Percentiles rank a stretch among this genome's conserved stretches.
phyloP scores from a whole-genome alignment of 1,140 invertebrate genomes.

The Gonioctena quinquepunctata region DNA sequence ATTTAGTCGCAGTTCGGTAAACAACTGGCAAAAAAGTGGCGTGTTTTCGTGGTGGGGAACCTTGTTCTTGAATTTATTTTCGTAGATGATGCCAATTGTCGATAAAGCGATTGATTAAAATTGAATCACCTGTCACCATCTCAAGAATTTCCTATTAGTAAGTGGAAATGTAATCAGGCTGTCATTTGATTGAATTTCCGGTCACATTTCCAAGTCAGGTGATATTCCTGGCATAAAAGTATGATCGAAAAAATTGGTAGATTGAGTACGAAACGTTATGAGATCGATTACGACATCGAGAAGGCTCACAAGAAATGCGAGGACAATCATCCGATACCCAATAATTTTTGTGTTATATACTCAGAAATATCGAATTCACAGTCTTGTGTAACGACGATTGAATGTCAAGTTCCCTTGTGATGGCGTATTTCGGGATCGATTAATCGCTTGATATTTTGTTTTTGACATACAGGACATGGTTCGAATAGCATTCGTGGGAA shows the following conservation, averaged over 20 bases:
- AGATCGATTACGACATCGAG: no score
- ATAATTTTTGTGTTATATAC: no score
- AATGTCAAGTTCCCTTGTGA: slow-evolving; percentile 10
- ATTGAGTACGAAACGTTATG: no score
- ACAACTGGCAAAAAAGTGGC: slow-evolving; percentile 31
- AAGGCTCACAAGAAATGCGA: no score
- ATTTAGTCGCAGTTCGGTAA: no score
- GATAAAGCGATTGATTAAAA: slow-evolving; percentile 14
- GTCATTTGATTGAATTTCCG: no score
- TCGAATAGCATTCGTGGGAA: background rate
- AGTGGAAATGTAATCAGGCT: no score
- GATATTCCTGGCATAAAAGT: no score
- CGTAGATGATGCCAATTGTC: slow-evolving; percentile 3
- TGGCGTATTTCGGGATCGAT: slow-evolving; percentile 3
- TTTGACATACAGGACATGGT: background rate
- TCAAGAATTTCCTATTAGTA: background rate
- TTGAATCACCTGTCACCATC: background rate
- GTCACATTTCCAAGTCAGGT: no score
- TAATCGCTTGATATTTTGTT: slow-evolving; percentile 4
- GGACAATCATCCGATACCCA: no score
- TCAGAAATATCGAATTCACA: no score
- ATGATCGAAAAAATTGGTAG: no score
- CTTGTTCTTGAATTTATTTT: slow-evolving; percentile 25
- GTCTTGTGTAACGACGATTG: background rate
- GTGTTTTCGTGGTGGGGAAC: slow-evolving; percentile 22